Percentiles rank a stretch among this genome's conserved stretches.
Evolutionary conservation across 2,113 vertebrate genomes (phyloP).

Genomic region (Dipodomys spectabilis): DNA sequence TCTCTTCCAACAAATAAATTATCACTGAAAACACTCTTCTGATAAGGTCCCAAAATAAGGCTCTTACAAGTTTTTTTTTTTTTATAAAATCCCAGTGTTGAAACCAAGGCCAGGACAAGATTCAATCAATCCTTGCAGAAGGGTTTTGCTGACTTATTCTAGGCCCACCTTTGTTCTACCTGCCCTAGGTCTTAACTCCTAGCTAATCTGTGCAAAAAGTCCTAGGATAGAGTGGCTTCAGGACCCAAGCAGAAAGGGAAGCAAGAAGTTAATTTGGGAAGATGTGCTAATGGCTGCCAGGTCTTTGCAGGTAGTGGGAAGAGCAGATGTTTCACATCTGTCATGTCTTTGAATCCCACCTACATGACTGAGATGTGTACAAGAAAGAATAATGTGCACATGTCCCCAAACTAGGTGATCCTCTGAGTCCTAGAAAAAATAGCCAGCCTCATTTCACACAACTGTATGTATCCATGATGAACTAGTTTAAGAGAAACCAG

Average conservation of each 20-base stretch:
- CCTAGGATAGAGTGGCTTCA: too few relatives aligned
- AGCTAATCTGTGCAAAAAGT: background rate
- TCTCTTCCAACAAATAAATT: conserved; percentile 71
- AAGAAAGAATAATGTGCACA: too few relatives aligned
- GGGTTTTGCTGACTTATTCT: conserved; percentile 50
- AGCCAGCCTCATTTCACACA: background rate
- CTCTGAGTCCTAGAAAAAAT: background rate
- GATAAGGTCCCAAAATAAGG: conserved; percentile 70
- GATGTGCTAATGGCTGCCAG: rapidly evolving
- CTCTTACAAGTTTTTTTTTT: conserved; percentile 72
- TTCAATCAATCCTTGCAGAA: conserved; percentile 74
- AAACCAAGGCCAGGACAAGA: conserved; percentile 64
- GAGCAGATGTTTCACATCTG: rapidly evolving
- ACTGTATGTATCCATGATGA: background rate
- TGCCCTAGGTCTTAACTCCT: background rate
- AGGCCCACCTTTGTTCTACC: background rate
- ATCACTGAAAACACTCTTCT: conserved; percentile 59
- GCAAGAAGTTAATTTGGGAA: background rate
- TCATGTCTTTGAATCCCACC: background rate
- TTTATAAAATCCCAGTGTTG: conserved; percentile 70
- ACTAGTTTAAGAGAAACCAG: background rate
- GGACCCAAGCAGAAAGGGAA: background rate
- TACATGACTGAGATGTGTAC: background rate
- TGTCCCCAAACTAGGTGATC: too few relatives aligned
- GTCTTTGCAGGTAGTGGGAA: background rate